These are phyloP conservation scores for Caradrina clavipalpis DNA, from an alignment of 2,888 invertebrate genomes.

Conservation along the genomic window DNA sequence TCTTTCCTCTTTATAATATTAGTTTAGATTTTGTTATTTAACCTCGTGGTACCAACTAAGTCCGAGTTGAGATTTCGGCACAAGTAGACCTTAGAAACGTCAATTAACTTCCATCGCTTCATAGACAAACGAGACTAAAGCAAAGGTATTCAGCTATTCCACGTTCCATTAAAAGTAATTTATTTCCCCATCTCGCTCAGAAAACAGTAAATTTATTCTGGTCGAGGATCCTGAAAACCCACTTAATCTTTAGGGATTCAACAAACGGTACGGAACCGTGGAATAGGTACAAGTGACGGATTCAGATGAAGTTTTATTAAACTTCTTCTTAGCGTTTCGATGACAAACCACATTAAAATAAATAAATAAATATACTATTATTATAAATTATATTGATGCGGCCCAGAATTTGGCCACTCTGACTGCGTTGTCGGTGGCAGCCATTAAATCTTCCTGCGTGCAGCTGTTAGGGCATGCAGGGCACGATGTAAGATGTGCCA, in stretches of 20 bases:
- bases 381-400: too few relatives aligned
- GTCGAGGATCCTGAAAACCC: constrained; percentile 26
- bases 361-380: too few relatives aligned
- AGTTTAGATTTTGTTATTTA: neutral
- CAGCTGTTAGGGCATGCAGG: too few relatives aligned
- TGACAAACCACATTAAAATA: too few relatives aligned
- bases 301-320: constrained; percentile 37
- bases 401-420: too few relatives aligned
- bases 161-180: constrained; percentile 56
- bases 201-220: constrained; percentile 50
- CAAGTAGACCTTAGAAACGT: neutral
- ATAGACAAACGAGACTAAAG: constrained; percentile 34
- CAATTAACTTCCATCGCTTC: constrained; percentile 36
- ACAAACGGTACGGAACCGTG: constrained; percentile 16
- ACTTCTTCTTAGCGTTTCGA: too few relatives aligned
- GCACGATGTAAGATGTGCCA: too few relatives aligned
- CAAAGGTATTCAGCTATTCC: constrained; percentile 37
- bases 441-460: too few relatives aligned
- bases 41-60: neutral
- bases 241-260: constrained; percentile 48
- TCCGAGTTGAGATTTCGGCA: neutral
- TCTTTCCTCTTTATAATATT: too few relatives aligned
- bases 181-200: constrained; percentile 42
- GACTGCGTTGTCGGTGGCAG: too few relatives aligned
- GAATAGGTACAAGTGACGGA: constrained; percentile 21